These are phyloP conservation scores for Caenorhabditis wallacei DNA, from an alignment of 2,888 invertebrate genomes.

Conservation along the genomic window DNA sequence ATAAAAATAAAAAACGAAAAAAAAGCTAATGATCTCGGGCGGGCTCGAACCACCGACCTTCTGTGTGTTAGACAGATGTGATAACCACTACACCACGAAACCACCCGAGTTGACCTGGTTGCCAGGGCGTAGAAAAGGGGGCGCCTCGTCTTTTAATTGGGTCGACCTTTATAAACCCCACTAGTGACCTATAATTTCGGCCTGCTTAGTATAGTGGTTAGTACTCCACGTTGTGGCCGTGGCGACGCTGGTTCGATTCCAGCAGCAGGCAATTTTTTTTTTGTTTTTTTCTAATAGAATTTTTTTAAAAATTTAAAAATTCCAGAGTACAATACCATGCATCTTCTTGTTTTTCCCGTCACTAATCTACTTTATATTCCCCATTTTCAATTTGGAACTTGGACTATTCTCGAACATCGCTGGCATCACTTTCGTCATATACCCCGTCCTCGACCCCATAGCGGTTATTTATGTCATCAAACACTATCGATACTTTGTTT, in stretches of 20 bases:
- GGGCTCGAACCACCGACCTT: slow-evolving; percentile 72
- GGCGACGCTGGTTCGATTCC: slow-evolving; percentile 82
- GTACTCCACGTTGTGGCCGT: slow-evolving; percentile 83
- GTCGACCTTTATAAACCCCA: not conserved
- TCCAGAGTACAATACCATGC: slow-evolving; percentile 36
- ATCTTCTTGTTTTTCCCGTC: slow-evolving; percentile 36
- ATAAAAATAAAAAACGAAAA: not conserved
- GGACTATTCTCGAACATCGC: slow-evolving; percentile 37
- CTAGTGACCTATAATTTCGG: not conserved
- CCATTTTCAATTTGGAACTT: slow-evolving; percentile 26
- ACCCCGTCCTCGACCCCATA: slow-evolving; percentile 31
- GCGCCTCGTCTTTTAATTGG: not conserved
- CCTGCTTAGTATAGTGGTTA: slow-evolving; percentile 80
- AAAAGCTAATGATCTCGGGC: slow-evolving; percentile 61
- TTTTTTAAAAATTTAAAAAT: not conserved
- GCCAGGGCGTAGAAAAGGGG: not conserved
- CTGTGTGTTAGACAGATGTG: slow-evolving; percentile 72
- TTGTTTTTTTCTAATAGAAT: not conserved
- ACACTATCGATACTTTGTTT: slow-evolving; percentile 30
- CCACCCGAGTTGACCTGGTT: slow-evolving; percentile 10
- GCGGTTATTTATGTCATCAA: slow-evolving; percentile 44
- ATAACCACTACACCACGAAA: slow-evolving; percentile 71
- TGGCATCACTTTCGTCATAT: slow-evolving; percentile 45
- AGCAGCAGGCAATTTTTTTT: slow-evolving; percentile 77
- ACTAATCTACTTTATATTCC: slow-evolving; percentile 32